These are phyloP conservation scores for Cladorhizidae sp. DNA, from an alignment of 37 sponge, comb jelly and placozoan species.

Conservation along the genomic window DNA sequence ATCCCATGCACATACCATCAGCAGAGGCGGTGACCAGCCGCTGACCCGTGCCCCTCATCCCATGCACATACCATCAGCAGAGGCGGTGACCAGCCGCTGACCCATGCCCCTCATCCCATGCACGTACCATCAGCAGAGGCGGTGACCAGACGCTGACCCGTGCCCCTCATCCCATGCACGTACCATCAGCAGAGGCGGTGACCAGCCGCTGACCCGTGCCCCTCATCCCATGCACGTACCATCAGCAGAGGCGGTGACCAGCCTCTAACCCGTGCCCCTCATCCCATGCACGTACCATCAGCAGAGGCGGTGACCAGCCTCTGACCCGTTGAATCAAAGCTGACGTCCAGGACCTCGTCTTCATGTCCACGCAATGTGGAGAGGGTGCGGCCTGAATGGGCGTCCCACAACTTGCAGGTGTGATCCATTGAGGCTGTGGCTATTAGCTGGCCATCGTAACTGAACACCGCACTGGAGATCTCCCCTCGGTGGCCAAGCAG, in stretches of 20 bases:
- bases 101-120: too few species aligned
- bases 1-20: too few species aligned
- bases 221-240: too few species aligned
- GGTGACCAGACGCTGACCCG: constrained; percentile 87
- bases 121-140: constrained; percentile 93
- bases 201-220: too few species aligned
- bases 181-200: too few species aligned
- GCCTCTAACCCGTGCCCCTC: constrained; percentile 85
- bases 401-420: constrained; percentile 94
- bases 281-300: constrained; percentile 72
- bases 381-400: constrained; percentile 66
- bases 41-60: too few species aligned
- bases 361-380: constrained; percentile 86
- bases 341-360: constrained; percentile 94
- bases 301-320: constrained; percentile 90
- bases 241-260: constrained; percentile 94
- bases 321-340: constrained; percentile 90
- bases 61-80: too few species aligned
- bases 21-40: too few species aligned
- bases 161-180: too few species aligned
- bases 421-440: constrained; percentile 97
- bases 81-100: too few species aligned
- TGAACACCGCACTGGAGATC: constrained; percentile 91
- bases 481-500: constrained; percentile 92
- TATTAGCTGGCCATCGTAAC: constrained; percentile 79